phyloP scores from a whole-genome alignment of 2,888 invertebrate genomes.

The Galerucella nymphaeae region DNA sequence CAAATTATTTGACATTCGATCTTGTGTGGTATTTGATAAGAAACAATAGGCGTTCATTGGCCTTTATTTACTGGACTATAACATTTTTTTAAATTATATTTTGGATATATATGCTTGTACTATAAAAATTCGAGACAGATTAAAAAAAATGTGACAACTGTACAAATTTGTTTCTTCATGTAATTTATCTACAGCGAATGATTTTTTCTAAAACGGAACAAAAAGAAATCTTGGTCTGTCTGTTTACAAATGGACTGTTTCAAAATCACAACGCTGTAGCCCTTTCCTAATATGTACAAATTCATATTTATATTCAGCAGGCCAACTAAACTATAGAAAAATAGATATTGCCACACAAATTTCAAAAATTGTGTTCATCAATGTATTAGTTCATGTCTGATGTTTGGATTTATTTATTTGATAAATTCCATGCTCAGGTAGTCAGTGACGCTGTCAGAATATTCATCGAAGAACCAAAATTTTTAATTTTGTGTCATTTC shows the following conservation, averaged over 20 bases:
- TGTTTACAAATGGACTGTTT: slow-evolving; percentile 52
- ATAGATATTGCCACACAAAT: background rate
- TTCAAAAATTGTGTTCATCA: background rate
- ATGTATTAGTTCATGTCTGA: no score
- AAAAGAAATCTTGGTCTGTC: slow-evolving; percentile 53
- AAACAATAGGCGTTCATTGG: no score
- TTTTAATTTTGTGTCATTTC: background rate
- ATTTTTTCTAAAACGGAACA: slow-evolving; percentile 46
- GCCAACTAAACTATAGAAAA: slow-evolving; percentile 15
- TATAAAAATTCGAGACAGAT: slow-evolving; percentile 17
- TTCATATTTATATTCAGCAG: slow-evolving; percentile 38
- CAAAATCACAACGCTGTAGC: slow-evolving; percentile 54
- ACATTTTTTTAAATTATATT: background rate
- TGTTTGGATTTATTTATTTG: no score
- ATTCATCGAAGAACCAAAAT: no score
- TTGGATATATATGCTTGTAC: background rate
- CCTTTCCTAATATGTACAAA: slow-evolving; percentile 52
- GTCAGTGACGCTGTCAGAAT: no score
- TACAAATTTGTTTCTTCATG: slow-evolving; percentile 38
- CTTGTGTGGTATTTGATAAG: no score
- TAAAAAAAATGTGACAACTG: slow-evolving; percentile 29
- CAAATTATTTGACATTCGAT: no score
- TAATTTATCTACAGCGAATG: slow-evolving; percentile 45
- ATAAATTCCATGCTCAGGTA: no score
- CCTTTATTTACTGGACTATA: no score